These are phyloP conservation scores for Dasyornis broadbenti DNA, from an alignment of 2,113 vertebrate genomes.

Conservation along the genomic window DNA sequence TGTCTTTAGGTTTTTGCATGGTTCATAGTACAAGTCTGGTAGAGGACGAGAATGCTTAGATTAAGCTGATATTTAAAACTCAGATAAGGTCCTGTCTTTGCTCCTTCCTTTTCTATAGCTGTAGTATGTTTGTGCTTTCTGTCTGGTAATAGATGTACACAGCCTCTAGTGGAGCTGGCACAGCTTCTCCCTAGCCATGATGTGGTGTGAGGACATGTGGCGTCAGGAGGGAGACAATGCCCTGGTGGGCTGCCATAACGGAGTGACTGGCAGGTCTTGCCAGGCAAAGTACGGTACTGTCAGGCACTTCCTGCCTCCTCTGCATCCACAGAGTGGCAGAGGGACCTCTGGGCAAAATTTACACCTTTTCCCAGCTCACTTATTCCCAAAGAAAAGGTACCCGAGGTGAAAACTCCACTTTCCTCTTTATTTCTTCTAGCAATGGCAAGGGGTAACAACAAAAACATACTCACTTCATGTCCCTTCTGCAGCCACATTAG, in stretches of 20 bases:
- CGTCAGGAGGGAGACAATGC: background rate
- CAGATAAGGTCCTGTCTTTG: background rate
- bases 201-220: background rate
- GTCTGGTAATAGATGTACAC: accelerated
- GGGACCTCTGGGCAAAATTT: background rate
- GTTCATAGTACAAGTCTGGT: background rate
- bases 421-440: background rate
- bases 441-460: background rate
- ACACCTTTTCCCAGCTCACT: background rate
- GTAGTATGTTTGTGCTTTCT: background rate
- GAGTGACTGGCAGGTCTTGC: background rate
- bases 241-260: background rate
- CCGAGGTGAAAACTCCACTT: background rate
- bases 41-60: background rate
- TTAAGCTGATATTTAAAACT: background rate
- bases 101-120: background rate
- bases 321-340: background rate
- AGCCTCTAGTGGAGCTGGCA: background rate
- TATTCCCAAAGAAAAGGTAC: background rate
- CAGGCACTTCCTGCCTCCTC: background rate
- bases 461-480: accelerated
- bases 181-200: background rate
- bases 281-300: background rate
- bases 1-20: background rate
- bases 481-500: background rate